Conservation (phyloP, 2,888 invertebrate species). For the Eudemis profundana region DNA sequence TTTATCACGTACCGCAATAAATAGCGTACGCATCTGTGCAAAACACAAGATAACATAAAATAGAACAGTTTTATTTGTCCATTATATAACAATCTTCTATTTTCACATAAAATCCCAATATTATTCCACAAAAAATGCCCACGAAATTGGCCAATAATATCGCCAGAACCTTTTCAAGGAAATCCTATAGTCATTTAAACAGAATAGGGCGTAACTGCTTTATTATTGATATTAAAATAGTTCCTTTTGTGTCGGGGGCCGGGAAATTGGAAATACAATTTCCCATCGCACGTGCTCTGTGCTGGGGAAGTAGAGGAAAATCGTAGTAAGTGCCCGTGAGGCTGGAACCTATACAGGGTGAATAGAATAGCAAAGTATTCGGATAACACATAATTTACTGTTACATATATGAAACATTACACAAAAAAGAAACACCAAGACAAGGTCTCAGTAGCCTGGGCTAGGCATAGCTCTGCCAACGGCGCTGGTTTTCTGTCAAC, state of each 20-base stretch:
- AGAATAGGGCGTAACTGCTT: not conserved
- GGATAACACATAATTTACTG: too few relatives aligned
- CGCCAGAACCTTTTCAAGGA: not conserved
- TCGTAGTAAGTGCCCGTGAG: not conserved
- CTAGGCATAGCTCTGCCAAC: too few relatives aligned
- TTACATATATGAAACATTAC: too few relatives aligned
- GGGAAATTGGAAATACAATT: not conserved
- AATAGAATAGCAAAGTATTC: too few relatives aligned
- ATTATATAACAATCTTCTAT: too few relatives aligned
- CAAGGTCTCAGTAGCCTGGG: too few relatives aligned
- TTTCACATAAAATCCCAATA: not conserved
- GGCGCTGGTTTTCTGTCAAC: too few relatives aligned
- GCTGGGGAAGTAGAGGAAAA: not conserved
- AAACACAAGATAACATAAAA: not conserved
- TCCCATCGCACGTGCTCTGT: not conserved
- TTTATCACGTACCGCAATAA: not conserved
- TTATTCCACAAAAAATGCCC: not conserved
- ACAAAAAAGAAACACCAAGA: too few relatives aligned
- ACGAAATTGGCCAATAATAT: not conserved
- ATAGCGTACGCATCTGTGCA: not conserved
- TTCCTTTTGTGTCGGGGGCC: not conserved
- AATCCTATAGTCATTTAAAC: not conserved
- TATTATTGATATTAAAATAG: not conserved
- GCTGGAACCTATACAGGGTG: not conserved
- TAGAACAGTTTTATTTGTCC: too few relatives aligned